Evolutionary conservation across 1,140 invertebrate species (phyloP).

Genomic region (Hycleus cichorii): DNA sequence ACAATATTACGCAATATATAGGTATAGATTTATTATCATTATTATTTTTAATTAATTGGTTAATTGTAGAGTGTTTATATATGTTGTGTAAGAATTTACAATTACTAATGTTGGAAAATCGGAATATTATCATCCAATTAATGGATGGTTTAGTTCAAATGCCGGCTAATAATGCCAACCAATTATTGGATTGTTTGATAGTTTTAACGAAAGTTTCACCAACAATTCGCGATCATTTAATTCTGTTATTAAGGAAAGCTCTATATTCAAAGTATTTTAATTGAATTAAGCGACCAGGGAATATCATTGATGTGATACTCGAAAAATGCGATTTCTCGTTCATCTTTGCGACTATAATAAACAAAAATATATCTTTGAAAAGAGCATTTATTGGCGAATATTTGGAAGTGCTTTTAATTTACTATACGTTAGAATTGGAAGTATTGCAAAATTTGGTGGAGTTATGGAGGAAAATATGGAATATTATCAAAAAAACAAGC

Average conservation of each 20-base stretch:
- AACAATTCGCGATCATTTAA: constrained; percentile 45
- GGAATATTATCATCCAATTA: constrained; percentile 42
- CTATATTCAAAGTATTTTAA: constrained; percentile 44
- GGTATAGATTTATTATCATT: constrained; percentile 33
- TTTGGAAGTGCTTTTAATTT: too few species aligned
- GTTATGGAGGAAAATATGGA: too few species aligned
- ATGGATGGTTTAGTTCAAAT: constrained; percentile 45
- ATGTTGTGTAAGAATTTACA: constrained; percentile 44
- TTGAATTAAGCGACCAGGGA: not conserved
- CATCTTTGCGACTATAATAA: too few species aligned
- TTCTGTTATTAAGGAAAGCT: constrained; percentile 50
- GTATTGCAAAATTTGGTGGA: too few species aligned
- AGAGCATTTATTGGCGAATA: too few species aligned
- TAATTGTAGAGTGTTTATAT: constrained; percentile 46
- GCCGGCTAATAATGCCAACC: constrained; percentile 38
- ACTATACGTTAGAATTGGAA: too few species aligned
- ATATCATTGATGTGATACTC: not conserved
- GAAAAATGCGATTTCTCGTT: not conserved
- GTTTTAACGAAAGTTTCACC: constrained; percentile 44
- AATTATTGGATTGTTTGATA: constrained; percentile 45
- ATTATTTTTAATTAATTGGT: not conserved
- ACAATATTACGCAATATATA: constrained; percentile 44
- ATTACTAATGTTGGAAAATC: constrained; percentile 44
- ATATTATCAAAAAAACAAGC: too few species aligned
- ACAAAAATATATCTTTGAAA: too few species aligned